A percentile compares a stretch with the other conserved stretches of the same genome.
Conservation (phyloP, 2,888 invertebrate species). For the Macrophya annulata region DNA sequence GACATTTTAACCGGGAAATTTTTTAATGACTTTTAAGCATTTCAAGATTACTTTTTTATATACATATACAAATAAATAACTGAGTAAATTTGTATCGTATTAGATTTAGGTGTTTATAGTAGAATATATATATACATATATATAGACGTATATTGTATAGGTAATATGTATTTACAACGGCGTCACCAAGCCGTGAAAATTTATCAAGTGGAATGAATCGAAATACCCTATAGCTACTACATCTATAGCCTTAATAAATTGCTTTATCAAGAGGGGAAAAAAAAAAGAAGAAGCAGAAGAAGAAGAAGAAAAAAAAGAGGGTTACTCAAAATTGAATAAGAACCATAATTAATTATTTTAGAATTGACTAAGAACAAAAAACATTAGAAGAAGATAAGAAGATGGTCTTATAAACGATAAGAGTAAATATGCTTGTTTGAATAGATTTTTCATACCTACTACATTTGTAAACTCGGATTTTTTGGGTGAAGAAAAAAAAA, state of each 20-base stretch:
- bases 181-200: constrained; percentile 13
- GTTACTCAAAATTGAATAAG: not conserved
- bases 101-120: not conserved
- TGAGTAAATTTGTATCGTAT: not conserved
- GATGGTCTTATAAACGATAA: not conserved
- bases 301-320: not conserved
- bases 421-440: not conserved
- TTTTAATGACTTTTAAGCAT: not conserved
- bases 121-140: not conserved
- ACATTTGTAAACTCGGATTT: not conserved
- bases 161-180: not conserved
- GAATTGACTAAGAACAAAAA: not conserved
- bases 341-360: constrained; percentile 5
- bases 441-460: not conserved
- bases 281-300: not conserved
- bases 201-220: constrained; percentile 29
- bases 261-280: not conserved
- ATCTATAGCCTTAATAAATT: not conserved
- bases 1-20: not conserved
- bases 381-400: not conserved
- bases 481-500: not conserved
- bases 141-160: not conserved
- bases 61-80: not conserved
- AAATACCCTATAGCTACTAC: not conserved
- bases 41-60: not conserved